Percentiles rank a stretch among this genome's conserved stretches.
These are phyloP conservation scores for Lagria hirta DNA, from an alignment of 2,888 invertebrate species.

Conservation along the genomic window DNA sequence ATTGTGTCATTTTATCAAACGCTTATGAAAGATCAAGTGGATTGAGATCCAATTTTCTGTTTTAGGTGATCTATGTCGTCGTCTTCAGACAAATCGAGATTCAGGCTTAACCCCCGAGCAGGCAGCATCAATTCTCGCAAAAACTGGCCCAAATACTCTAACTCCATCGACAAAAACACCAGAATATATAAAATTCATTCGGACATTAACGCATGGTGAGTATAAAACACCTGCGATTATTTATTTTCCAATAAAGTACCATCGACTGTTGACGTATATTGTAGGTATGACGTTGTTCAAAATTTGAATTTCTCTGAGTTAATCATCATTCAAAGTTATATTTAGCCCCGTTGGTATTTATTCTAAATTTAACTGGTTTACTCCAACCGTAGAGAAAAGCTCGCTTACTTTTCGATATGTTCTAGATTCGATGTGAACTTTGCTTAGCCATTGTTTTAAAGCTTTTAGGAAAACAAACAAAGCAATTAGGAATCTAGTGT, in stretches of 20 bases:
- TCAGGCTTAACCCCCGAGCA: slow-evolving; percentile 63
- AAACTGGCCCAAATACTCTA: slow-evolving; percentile 70
- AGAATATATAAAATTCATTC: slow-evolving; percentile 69
- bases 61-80: slow-evolving; percentile 48
- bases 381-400: too few relatives aligned
- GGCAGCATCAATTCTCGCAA: slow-evolving; percentile 60
- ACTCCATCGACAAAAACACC: slow-evolving; percentile 73
- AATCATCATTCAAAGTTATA: slow-evolving; percentile 20
- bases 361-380: slow-evolving; percentile 22
- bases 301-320: slow-evolving; percentile 7
- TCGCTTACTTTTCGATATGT: too few relatives aligned
- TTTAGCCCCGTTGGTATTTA: slow-evolving; percentile 20
- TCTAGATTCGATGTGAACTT: too few relatives aligned
- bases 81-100: slow-evolving; percentile 49
- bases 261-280: slow-evolving; percentile 8
- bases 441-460: too few relatives aligned
- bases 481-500: too few relatives aligned
- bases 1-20: too few relatives aligned
- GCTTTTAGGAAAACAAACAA: too few relatives aligned
- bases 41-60: slow-evolving; percentile 13
- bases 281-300: neutral
- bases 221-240: too few relatives aligned
- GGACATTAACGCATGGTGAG: slow-evolving; percentile 48
- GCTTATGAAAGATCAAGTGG: too few relatives aligned
- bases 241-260: slow-evolving; percentile 11